Base-by-base conservation (phyloP, 2,797 vertebrate species). In the Micromesistius poutassou region DNA sequence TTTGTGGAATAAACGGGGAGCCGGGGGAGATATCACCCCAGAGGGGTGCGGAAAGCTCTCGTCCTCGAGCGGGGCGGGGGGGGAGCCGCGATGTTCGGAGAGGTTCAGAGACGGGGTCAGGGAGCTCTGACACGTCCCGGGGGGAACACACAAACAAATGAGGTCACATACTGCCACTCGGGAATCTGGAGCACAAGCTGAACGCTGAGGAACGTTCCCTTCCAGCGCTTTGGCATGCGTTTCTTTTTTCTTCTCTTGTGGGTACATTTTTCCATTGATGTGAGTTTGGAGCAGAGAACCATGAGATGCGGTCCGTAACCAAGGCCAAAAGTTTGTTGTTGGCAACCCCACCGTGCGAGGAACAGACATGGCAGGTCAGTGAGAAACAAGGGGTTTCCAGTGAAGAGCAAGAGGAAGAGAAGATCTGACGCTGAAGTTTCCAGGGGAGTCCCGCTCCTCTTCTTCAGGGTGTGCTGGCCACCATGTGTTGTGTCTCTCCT, bases 1-100 rank as follows among this genome's bases (percentile, higher is more conserved):
- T 94, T 94, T 93, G 93, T 92, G 93, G 93, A 94, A 93, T 92
- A 93, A 82, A 40, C 40, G 90, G 86, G 91, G 87, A 92, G 91
- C 91, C 85, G 84, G 87, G 84, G 91, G 91, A 77, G 89, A 91
- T 87, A 89, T 94, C 90, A 80, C 90, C 74, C 42, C 74, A 82
- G 84, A 87, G 84, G 84, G 62, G 81, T 78, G 88, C 87, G 87
- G 89, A 92, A 86, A 86, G 88, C 79, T 82, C 3, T 81, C 71
- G 81, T 79, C 38, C 81, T 85, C 85, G 75, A 83, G 75, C 30
- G 14, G 71, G 33, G 28, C 3, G 16, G 16, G 16, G 66, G 55
- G 80, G 82, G 81, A 89, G 89, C 78, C 82, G 79, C 71, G 74
- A 50, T 79, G 81, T 84, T 75, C 76, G 30, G 76, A 80, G 77